Percentiles rank a stretch among this genome's conserved stretches.
Conservation (phyloP, 2,113 vertebrate genomes). For the Corynorhinus townsendii region DNA sequence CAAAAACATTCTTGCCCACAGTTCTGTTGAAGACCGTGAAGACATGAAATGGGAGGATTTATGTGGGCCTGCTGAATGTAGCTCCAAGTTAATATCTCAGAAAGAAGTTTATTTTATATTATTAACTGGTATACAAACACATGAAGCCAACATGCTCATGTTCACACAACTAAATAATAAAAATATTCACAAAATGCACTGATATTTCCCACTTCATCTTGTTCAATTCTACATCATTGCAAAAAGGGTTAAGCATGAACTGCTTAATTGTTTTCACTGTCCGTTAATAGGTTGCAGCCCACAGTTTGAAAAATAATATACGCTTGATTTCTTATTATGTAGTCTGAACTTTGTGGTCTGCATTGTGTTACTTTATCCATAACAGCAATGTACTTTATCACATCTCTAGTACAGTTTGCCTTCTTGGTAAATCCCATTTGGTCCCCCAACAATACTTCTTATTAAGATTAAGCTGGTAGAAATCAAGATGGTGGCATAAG, state of each 20-base stretch:
- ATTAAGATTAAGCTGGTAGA: background rate
- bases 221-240: background rate
- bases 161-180: background rate
- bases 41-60: background rate
- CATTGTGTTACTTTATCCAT: background rate
- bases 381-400: background rate
- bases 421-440: background rate
- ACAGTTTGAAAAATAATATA: background rate
- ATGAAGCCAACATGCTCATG: background rate
- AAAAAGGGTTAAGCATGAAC: background rate
- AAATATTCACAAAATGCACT: background rate
- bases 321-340: slow-evolving; percentile 8
- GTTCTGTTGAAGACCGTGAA: background rate
- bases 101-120: background rate
- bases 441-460: background rate
- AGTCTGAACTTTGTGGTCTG: background rate
- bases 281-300: background rate
- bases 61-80: background rate
- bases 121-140: background rate
- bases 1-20: background rate
- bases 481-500: too few species aligned
- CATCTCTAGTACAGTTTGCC: background rate
- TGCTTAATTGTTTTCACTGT: background rate
- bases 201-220: background rate
- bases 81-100: background rate